Conservation (phyloP, 2,797 vertebrate species). For the Balearica regulorum region DNA sequence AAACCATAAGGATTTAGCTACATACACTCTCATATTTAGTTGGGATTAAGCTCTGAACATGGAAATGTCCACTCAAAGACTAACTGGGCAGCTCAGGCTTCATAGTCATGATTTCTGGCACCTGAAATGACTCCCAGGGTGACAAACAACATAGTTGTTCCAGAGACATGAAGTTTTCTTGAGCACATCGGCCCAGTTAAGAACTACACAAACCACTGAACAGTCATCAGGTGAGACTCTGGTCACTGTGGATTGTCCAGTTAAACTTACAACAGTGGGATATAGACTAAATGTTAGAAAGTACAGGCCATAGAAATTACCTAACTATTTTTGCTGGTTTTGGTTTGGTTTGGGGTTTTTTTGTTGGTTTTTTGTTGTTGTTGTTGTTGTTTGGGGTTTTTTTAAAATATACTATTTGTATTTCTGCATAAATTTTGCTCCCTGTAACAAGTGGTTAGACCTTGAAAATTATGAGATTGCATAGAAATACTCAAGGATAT, state of each 20-base stretch:
- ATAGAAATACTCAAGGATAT: not conserved
- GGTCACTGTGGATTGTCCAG: not conserved
- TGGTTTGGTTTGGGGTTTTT: accelerated
- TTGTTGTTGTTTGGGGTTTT: no score
- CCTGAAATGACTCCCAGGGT: not conserved
- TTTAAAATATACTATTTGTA: not conserved
- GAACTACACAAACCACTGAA: not conserved
- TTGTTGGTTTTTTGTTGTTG: no score
- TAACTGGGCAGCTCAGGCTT: not conserved
- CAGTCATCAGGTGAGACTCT: not conserved
- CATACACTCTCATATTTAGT: not conserved
- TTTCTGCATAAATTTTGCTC: not conserved
- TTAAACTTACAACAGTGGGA: not conserved
- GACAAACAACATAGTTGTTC: not conserved
- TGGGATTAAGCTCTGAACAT: not conserved
- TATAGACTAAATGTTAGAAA: not conserved
- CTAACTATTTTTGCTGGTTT: not conserved
- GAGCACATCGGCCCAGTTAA: not conserved
- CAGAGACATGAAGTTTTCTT: not conserved
- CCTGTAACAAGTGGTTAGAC: not conserved
- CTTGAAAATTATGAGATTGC: not conserved
- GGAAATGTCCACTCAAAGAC: not conserved
- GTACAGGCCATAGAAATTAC: not conserved
- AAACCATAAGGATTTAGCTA: not conserved
- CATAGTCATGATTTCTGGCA: no score